Conservation (phyloP, 1,140 invertebrate genomes). For the Drosophila pruinosa region DNA sequence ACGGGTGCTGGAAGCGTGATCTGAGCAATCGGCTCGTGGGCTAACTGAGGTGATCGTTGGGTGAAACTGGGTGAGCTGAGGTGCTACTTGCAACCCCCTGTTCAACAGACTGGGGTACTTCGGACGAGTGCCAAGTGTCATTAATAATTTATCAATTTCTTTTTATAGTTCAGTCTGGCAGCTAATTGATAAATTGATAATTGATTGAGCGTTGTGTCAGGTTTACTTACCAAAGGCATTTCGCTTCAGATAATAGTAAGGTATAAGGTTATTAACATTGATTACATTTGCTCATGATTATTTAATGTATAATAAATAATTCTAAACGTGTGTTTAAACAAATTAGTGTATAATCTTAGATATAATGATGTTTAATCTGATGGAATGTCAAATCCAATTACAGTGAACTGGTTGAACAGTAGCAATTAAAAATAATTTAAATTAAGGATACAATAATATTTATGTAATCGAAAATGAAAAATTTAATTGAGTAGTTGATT, state of each 20-base stretch:
- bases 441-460: no score
- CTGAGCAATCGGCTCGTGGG: constrained; percentile 41
- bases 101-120: background rate
- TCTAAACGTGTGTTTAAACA: background rate
- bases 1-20: constrained; percentile 45
- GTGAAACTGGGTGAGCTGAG: constrained; percentile 6
- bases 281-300: background rate
- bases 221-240: background rate
- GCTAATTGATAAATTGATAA: constrained; percentile 21
- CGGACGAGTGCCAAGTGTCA: background rate
- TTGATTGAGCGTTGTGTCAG: constrained; percentile 1
- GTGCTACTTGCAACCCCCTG: constrained; percentile 24
- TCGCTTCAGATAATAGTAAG: constrained; percentile 1
- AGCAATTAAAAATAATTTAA: no score
- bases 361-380: no score
- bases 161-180: background rate
- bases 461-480: no score
- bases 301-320: background rate
- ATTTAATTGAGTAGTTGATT: no score
- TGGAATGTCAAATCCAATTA: no score
- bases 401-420: no score
- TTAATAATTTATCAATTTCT: constrained; percentile 34
- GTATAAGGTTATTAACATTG: background rate
- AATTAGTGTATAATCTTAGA: background rate
- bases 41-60: constrained; percentile 33